Conservation (phyloP, 2,888 invertebrate species). For the Eupithecia insigniata region DNA sequence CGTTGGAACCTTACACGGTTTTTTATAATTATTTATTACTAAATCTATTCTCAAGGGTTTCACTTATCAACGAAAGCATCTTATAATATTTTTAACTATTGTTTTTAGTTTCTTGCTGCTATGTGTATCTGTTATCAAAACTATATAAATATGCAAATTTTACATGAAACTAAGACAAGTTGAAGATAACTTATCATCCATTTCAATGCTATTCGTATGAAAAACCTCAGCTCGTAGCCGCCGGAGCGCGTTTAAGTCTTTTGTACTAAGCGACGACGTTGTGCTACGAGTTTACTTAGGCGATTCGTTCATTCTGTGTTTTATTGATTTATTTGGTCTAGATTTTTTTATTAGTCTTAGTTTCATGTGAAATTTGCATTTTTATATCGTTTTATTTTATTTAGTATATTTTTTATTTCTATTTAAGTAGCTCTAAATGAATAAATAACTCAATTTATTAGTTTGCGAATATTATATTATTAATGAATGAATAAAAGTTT, state of each 20-base stretch:
- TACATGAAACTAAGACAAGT: no score
- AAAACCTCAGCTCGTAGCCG: constrained; percentile 2
- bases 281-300: constrained; percentile 8
- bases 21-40: no score
- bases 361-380: no score
- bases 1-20: not conserved
- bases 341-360: no score
- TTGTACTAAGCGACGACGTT: constrained; percentile 8
- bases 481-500: not conserved
- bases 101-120: not conserved
- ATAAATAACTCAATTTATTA: no score
- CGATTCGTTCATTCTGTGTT: not conserved
- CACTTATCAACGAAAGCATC: not conserved
- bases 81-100: not conserved
- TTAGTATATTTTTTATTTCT: no score
- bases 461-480: not conserved
- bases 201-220: not conserved
- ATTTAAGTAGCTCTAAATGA: no score
- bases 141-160: no score
- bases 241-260: constrained; percentile 34
- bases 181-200: no score
- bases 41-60: no score
- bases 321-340: no score
- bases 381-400: no score
- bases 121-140: not conserved